Evolutionary conservation across 2,888 invertebrate species (phyloP).

Genomic region (Apantesis nais): DNA sequence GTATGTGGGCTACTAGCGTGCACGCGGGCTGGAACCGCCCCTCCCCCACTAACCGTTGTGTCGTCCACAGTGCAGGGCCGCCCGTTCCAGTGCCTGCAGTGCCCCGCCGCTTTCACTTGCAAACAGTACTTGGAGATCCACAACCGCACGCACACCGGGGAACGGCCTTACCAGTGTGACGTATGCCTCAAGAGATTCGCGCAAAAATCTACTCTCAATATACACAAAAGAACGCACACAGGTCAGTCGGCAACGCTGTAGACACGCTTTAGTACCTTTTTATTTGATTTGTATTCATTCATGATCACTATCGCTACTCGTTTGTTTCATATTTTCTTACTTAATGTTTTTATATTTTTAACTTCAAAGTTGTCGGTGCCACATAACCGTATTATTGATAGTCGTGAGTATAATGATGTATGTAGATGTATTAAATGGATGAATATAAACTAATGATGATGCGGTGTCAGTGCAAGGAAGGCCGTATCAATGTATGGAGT

Average conservation of each 20-base stretch:
- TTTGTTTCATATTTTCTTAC: constrained; percentile 30
- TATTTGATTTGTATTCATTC: constrained; percentile 28
- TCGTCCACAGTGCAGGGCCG: constrained; percentile 82
- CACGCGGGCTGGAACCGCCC: constrained; percentile 26
- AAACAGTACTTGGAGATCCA: constrained; percentile 85
- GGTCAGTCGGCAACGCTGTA: constrained; percentile 66
- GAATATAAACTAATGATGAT: constrained; percentile 43
- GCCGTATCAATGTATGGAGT: constrained; percentile 85
- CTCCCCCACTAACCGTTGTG: constrained; percentile 45
- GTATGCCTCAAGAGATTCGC: constrained; percentile 92
- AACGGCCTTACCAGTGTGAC: constrained; percentile 88
- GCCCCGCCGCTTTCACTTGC: constrained; percentile 86
- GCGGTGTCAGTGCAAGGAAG: constrained; percentile 81
- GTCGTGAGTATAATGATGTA: constrained; percentile 52
- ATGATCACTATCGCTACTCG: constrained; percentile 33
- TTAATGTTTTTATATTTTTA: constrained; percentile 35
- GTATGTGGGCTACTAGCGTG: constrained; percentile 64
- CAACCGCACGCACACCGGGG: constrained; percentile 85
- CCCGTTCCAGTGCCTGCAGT: constrained; percentile 86
- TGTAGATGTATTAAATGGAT: constrained; percentile 28
- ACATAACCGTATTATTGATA: constrained; percentile 58
- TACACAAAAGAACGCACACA: constrained; percentile 92
- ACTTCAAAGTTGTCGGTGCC: constrained; percentile 80
- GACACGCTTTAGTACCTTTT: constrained; percentile 30
- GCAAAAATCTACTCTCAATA: constrained; percentile 93